Conservation (phyloP, 2,113 vertebrate genomes). For the Entelurus aequoreus region DNA sequence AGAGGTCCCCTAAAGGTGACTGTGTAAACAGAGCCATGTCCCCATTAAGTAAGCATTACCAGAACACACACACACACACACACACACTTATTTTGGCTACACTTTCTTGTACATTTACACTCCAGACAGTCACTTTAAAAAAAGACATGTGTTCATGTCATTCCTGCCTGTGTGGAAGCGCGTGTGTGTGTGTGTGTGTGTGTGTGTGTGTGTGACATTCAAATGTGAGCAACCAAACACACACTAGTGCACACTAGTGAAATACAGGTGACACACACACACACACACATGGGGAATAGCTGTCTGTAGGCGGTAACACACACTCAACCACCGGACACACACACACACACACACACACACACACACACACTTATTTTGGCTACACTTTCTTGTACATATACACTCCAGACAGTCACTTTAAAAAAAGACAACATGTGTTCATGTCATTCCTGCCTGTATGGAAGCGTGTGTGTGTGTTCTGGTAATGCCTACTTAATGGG, state of each 20-base stretch:
- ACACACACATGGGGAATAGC: slow-evolving; percentile 10
- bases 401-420: slow-evolving; percentile 68
- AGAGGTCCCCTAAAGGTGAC: too few species aligned
- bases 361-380: slow-evolving; percentile 67
- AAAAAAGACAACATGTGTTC: slow-evolving; percentile 69
- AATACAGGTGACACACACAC: slow-evolving; percentile 12
- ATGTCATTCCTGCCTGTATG: slow-evolving; percentile 64
- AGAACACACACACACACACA: slow-evolving; percentile 24
- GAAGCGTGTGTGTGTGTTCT: slow-evolving; percentile 34
- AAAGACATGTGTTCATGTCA: slow-evolving; percentile 65
- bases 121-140: slow-evolving; percentile 68
- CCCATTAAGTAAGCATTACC: too few species aligned
- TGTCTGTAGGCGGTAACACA: not conserved
- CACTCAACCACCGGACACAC: too few species aligned
- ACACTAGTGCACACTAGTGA: slow-evolving; percentile 49
- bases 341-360: slow-evolving; percentile 31
- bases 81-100: slow-evolving; percentile 70
- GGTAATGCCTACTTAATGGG: too few species aligned
- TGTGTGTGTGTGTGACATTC: slow-evolving; percentile 58
- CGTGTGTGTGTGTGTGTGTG: slow-evolving; percentile 56
- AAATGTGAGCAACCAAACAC: not conserved
- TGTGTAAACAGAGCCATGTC: not conserved
- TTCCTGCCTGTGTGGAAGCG: slow-evolving; percentile 62
- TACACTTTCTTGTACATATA: slow-evolving; percentile 51
- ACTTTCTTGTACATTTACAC: slow-evolving; percentile 54